Base-by-base conservation (phyloP, 2,797 vertebrate genomes). In the Helicolenus hilgendorfi region DNA sequence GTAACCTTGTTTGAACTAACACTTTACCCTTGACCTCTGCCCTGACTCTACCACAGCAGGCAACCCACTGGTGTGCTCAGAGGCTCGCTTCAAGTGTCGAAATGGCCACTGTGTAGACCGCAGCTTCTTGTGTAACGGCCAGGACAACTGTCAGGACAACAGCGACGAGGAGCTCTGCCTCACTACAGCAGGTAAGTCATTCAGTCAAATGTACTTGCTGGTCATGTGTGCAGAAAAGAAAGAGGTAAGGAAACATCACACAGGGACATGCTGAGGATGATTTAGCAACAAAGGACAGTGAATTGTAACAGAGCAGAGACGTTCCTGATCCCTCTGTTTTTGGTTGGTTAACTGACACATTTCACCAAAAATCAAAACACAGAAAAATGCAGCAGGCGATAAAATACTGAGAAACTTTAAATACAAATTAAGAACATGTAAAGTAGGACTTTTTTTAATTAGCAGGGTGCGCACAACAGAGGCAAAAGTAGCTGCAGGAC, bases 101-200 rank as follows among this genome's bases (percentile, higher is more conserved):
- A 99, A 99, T 0, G 98, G 98, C 20, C 98, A 98, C 62, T 99
- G 99, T 95, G 98, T 99, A 10, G 98, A 99, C 95, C 98, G 98
- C 92, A 99, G 99, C 94, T 99, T 99, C 94, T 96, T 99, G 72
- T 99, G 99, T 11, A 99, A 99, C 0, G 98, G 98, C 62, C 97
- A 99, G 69, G 98, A 99, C 88, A 99, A 99, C 96, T 99, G 99
- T 87, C 98, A 98, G 49, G 99, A 99, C 95, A 99, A 99, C 96
- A 99, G 98, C 0, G 99, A 99, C 0, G 99, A 99, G 82, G 98
- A 99, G 85, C 97, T 97, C 94, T 99, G 99, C 6, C 98, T 98
- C 45, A 98, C 96, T 60, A 98, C 98, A 58, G 98, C 98, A 96
- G 98, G 99, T 99, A 98, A 82, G 95, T 59, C 20, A 36, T 67